phyloP scores from a whole-genome alignment of 2,797 vertebrate genomes.

The Alauda arvensis region DNA sequence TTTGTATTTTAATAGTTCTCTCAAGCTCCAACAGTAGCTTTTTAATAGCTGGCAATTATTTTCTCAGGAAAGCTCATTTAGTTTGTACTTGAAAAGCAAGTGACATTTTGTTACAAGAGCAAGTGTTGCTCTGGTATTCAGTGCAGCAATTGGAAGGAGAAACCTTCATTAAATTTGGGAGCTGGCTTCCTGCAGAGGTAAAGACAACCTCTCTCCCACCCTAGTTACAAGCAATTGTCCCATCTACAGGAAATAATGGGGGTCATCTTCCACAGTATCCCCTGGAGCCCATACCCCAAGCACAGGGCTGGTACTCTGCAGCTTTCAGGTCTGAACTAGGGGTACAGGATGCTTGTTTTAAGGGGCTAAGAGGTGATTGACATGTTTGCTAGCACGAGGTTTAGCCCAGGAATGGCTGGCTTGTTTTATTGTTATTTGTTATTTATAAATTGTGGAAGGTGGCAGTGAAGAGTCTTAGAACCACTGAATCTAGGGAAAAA shows the following conservation, averaged over 20 bases:
- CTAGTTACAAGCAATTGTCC: not conserved
- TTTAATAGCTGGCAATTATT: conserved; percentile 32
- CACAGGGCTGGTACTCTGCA: not conserved
- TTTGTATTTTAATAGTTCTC: not conserved
- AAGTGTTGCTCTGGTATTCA: not conserved
- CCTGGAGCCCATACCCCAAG: not conserved
- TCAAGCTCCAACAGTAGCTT: not conserved
- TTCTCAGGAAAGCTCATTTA: conserved; percentile 10
- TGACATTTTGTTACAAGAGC: not conserved
- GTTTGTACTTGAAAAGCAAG: not conserved
- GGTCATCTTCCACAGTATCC: not conserved
- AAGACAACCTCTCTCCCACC: not conserved
- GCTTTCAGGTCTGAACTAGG: not conserved
- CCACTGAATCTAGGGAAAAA: not conserved
- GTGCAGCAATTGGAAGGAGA: not conserved
- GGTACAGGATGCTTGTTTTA: not conserved
- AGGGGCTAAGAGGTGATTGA: not conserved
- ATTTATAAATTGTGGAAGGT: conserved; percentile 1
- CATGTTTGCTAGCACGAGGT: not conserved
- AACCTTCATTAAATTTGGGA: not conserved
- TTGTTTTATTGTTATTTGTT: conserved; percentile 4
- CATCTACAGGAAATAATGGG: not conserved
- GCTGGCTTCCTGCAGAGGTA: not conserved
- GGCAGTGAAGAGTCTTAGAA: not conserved
- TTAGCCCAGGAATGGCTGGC: not conserved